A percentile compares a stretch with the other conserved stretches of the same genome.
These are phyloP conservation scores for Phlogophora meticulosa DNA, from an alignment of 2,888 invertebrate genomes.

Conservation along the genomic window DNA sequence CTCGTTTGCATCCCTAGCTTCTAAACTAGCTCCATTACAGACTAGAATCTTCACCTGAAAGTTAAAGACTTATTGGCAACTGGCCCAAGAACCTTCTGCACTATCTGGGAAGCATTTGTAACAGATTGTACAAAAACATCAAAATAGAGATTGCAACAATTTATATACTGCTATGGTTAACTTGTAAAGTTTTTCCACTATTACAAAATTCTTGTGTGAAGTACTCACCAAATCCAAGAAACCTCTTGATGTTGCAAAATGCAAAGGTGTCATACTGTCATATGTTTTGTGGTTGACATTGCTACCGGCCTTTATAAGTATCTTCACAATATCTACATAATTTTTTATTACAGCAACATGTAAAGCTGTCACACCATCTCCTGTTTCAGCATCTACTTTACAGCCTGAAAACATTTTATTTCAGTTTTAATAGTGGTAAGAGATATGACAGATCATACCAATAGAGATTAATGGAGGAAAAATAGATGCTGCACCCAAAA, in stretches of 20 bases:
- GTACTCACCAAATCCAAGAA: constrained; percentile 87
- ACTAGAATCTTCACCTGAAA: constrained; percentile 89
- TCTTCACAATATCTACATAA: constrained; percentile 90
- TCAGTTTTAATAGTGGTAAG: neutral
- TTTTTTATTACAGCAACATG: constrained; percentile 93
- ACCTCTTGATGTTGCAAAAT: constrained; percentile 92
- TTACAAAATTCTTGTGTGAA: neutral
- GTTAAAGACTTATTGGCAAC: too few relatives aligned
- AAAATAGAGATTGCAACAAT: too few relatives aligned
- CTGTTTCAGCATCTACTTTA: constrained; percentile 92
- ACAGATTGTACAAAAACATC: too few relatives aligned
- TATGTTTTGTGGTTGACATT: constrained; percentile 92
- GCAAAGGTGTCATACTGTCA: constrained; percentile 92
- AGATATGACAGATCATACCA: neutral
- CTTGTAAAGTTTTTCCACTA: too few relatives aligned
- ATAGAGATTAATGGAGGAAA: neutral
- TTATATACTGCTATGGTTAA: too few relatives aligned
- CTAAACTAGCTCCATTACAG: constrained; percentile 90
- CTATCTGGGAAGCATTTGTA: neutral
- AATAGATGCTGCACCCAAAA: neutral
- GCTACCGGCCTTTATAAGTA: constrained; percentile 90
- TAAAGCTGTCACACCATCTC: constrained; percentile 92
- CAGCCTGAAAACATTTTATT: constrained; percentile 84
- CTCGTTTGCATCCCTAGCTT: constrained; percentile 91
- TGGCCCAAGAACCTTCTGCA: too few relatives aligned